Percentiles rank a stretch among this genome's conserved stretches.
Evolutionary conservation across 2,888 invertebrate species (phyloP).

Genomic region (Leptura quadrifasciata): DNA sequence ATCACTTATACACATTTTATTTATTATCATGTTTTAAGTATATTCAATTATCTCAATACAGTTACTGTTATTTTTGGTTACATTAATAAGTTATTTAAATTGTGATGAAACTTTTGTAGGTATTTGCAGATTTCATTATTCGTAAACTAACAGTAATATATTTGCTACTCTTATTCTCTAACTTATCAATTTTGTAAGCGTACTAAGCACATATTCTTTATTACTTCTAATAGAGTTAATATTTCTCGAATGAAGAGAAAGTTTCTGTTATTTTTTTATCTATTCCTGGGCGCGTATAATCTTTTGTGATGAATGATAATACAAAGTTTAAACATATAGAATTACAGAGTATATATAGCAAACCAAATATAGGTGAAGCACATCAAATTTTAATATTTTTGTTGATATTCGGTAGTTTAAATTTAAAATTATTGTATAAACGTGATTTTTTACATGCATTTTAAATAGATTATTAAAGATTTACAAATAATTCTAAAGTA

Average conservation of each 20-base stretch:
- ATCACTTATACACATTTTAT: background rate
- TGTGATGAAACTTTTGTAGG: conserved; percentile 16
- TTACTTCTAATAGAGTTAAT: background rate
- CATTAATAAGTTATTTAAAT: background rate
- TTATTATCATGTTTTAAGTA: background rate
- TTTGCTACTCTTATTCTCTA: background rate
- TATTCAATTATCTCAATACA: conserved; percentile 9
- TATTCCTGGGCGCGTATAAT: background rate
- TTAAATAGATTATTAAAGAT: too few relatives aligned
- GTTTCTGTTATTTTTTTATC: background rate
- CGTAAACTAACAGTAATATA: background rate
- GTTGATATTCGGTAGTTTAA: too few relatives aligned
- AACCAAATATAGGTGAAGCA: too few relatives aligned
- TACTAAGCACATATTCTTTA: background rate
- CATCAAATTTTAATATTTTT: too few relatives aligned
- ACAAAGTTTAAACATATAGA: background rate
- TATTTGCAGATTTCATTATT: conserved; percentile 24
- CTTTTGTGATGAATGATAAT: background rate
- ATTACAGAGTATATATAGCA: too few relatives aligned
- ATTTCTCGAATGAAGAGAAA: background rate
- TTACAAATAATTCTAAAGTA: too few relatives aligned
- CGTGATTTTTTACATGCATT: too few relatives aligned
- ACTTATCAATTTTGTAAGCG: background rate
- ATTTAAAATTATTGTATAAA: too few relatives aligned
- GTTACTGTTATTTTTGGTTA: conserved; percentile 10